A percentile compares a stretch with the other conserved stretches of the same genome.
Conservation (phyloP, 2,888 invertebrate genomes). For the Hypercompe scribonia region DNA sequence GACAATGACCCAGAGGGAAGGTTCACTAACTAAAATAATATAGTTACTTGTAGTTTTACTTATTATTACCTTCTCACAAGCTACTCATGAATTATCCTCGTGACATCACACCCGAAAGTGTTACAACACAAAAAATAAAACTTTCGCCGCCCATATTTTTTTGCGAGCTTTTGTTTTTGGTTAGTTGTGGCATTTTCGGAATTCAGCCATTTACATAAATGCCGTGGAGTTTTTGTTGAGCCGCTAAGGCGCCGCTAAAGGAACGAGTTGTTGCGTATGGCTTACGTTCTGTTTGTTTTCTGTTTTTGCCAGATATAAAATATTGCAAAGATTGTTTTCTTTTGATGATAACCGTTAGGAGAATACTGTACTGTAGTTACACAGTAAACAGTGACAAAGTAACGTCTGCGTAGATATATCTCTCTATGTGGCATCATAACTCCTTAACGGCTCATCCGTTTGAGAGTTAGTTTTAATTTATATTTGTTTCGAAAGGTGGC, state of each 20-base stretch:
- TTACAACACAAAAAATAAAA: constrained; percentile 74
- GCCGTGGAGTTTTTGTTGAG: constrained; percentile 79
- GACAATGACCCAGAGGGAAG: not conserved
- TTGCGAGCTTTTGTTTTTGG: constrained; percentile 74
- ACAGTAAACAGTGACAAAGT: too few relatives aligned
- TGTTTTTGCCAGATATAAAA: constrained; percentile 62
- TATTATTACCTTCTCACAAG: not conserved
- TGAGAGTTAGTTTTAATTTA: too few relatives aligned
- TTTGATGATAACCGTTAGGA: constrained; percentile 38
- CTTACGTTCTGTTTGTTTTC: constrained; percentile 60
- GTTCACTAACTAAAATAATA: not conserved
- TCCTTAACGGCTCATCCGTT: too few relatives aligned
- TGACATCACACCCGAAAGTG: constrained; percentile 63
- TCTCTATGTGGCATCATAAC: not conserved
- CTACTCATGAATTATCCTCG: constrained; percentile 37
- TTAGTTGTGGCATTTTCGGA: constrained; percentile 78
- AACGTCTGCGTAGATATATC: too few relatives aligned
- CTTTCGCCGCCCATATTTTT: constrained; percentile 79
- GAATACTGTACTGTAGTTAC: constrained; percentile 7
- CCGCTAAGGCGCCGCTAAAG: constrained; percentile 80
- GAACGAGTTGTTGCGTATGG: constrained; percentile 64
- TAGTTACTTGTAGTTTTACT: not conserved
- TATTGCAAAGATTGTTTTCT: constrained; percentile 60
- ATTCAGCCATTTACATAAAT: constrained; percentile 85
- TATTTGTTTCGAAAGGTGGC: too few relatives aligned